A percentile compares a stretch with the other conserved stretches of the same genome.
phyloP scores from a whole-genome alignment of 2,888 invertebrate species.

The Perdita meconis region DNA sequence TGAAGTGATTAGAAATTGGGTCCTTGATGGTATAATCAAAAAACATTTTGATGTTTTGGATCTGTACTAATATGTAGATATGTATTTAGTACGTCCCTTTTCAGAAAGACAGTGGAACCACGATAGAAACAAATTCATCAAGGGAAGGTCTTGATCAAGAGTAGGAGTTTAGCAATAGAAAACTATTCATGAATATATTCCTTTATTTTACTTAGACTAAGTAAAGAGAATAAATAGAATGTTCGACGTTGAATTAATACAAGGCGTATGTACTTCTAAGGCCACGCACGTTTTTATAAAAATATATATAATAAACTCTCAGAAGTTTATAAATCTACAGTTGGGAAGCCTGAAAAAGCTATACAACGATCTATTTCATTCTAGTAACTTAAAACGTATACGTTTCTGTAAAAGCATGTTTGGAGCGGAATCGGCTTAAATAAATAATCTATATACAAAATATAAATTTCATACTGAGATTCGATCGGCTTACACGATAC shows the following conservation, averaged over 20 bases:
- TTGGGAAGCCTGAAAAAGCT: constrained; percentile 29
- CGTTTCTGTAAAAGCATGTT: constrained; percentile 37
- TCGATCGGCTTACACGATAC: constrained; percentile 13
- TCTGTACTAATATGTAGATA: neutral
- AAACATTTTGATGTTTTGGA: no score
- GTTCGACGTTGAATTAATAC: constrained; percentile 31
- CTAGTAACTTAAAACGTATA: constrained; percentile 16
- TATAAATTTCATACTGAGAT: constrained; percentile 35
- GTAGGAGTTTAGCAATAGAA: constrained; percentile 19
- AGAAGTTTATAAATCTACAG: constrained; percentile 44
- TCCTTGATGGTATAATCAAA: no score
- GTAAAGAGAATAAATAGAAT: constrained; percentile 48
- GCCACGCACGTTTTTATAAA: constrained; percentile 56
- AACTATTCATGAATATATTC: constrained; percentile 14
- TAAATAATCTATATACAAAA: constrained; percentile 48
- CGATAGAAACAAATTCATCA: constrained; percentile 64
- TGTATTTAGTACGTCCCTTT: constrained; percentile 23
- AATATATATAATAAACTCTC: constrained; percentile 67
- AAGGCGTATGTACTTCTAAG: constrained; percentile 50
- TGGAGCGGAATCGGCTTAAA: constrained; percentile 31
- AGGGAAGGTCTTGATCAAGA: constrained; percentile 57
- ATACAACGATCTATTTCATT: constrained; percentile 17
- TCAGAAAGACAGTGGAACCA: constrained; percentile 35
- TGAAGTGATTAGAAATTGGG: no score
- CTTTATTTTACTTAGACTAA: constrained; percentile 43